These are phyloP conservation scores for Synanceia verrucosa DNA, from an alignment of 2,797 vertebrate species.

Conservation along the genomic window DNA sequence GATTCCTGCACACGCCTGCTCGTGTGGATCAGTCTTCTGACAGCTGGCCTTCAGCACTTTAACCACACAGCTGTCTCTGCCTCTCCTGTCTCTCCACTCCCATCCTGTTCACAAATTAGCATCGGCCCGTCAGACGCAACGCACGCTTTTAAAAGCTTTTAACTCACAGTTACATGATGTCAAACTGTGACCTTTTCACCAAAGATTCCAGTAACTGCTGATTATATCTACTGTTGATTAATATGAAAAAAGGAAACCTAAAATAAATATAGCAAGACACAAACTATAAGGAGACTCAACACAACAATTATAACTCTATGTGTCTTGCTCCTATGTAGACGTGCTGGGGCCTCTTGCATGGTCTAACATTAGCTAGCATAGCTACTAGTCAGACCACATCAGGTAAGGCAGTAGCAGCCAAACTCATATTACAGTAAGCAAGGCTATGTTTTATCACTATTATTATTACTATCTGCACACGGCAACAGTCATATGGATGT, in stretches of 20 bases:
- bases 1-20: constrained; percentile 84
- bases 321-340: no score
- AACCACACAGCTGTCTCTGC: constrained; percentile 76
- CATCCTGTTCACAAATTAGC: constrained; percentile 58
- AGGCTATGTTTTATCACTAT: background rate
- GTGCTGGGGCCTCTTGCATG: no score
- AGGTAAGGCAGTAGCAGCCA: background rate
- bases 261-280: no score
- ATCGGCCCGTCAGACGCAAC: background rate
- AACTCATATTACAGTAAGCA: background rate
- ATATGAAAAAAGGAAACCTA: no score
- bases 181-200: background rate
- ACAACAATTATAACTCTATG: no score
- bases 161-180: background rate
- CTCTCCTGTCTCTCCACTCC: constrained; percentile 22
- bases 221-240: background rate
- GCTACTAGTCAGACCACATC: background rate
- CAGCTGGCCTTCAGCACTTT: constrained; percentile 74
- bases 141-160: constrained; percentile 12
- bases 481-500: no score
- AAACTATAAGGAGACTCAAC: no score
- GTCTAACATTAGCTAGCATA: background rate
- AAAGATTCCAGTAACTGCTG: background rate
- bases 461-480: no score
- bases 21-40: constrained; percentile 71